Percentiles rank a stretch among this genome's conserved stretches.
Conservation (phyloP, 2,888 invertebrate genomes). For the Melanostoma mellinum region DNA sequence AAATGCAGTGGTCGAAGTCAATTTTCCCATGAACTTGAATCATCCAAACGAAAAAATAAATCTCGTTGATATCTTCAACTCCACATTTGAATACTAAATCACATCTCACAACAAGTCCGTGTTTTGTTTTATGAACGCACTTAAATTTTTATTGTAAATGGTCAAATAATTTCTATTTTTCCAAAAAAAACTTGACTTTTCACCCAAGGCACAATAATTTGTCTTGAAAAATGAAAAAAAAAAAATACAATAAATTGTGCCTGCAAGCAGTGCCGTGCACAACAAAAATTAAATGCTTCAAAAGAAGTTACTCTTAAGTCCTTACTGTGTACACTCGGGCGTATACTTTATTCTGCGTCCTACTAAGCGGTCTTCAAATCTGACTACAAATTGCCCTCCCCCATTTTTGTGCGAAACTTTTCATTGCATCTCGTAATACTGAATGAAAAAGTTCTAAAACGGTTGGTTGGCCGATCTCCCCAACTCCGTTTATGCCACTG, state of each 20-base stretch:
- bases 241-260: conserved; percentile 25
- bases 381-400: conserved; percentile 59
- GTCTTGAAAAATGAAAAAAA: conserved; percentile 17
- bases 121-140: neutral
- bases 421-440: conserved; percentile 37
- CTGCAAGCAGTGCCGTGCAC: conserved; percentile 18
- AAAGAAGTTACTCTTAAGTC: conserved; percentile 37
- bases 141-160: neutral
- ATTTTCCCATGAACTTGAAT: too few species aligned
- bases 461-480: conserved; percentile 6
- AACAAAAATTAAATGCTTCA: conserved; percentile 45
- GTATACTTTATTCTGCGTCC: conserved; percentile 50
- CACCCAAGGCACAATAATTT: conserved; percentile 25
- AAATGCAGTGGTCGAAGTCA: too few species aligned
- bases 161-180: conserved; percentile 5
- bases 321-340: conserved; percentile 45
- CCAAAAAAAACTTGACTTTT: conserved; percentile 16
- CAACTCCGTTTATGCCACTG: neutral
- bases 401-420: conserved; percentile 53
- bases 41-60: too few species aligned
- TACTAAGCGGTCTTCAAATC: conserved; percentile 44
- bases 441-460: conserved; percentile 50
- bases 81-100: too few species aligned
- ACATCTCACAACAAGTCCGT: neutral
- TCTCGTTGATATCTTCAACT: too few species aligned